phyloP scores from a whole-genome alignment of 2,888 invertebrate species.

The Lepetodrilus schrolli region DNA sequence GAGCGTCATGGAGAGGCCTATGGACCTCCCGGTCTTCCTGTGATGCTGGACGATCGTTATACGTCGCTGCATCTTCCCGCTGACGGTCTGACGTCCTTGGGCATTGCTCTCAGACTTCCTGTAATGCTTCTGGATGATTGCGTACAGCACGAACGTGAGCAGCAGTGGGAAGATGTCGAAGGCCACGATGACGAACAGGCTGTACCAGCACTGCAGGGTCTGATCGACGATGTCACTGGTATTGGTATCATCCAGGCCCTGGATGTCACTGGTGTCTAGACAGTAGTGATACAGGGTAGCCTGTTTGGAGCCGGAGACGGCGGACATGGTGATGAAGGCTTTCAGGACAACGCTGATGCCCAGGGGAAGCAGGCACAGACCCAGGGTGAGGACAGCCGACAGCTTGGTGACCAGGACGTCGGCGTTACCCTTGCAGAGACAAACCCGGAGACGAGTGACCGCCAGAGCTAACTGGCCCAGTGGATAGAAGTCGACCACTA shows the following conservation, averaged over 20 bases:
- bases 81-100: not conserved
- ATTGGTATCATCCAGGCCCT: too few relatives aligned
- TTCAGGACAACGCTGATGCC: not conserved
- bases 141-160: constrained; percentile 7
- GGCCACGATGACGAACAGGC: not conserved
- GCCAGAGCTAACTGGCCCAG: not conserved
- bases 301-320: not conserved
- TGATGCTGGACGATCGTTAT: not conserved
- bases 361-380: not conserved
- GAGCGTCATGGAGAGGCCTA: not conserved
- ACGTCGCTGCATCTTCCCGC: not conserved
- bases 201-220: not conserved
- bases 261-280: too few relatives aligned
- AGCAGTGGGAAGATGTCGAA: not conserved
- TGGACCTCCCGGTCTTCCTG: not conserved
- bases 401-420: constrained; percentile 5
- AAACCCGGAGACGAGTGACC: constrained; percentile 1
- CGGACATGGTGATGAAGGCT: not conserved
- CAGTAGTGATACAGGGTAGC: not conserved
- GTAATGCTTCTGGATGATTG: not conserved
- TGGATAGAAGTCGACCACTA: constrained; percentile 3
- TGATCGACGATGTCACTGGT: not conserved
- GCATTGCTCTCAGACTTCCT: not conserved
- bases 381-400: not conserved
- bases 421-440: constrained; percentile 1